A percentile compares a stretch with the other conserved stretches of the same genome.
Evolutionary conservation across 2,797 vertebrate genomes (phyloP).

Genomic region (Eutrigla gurnardus): DNA sequence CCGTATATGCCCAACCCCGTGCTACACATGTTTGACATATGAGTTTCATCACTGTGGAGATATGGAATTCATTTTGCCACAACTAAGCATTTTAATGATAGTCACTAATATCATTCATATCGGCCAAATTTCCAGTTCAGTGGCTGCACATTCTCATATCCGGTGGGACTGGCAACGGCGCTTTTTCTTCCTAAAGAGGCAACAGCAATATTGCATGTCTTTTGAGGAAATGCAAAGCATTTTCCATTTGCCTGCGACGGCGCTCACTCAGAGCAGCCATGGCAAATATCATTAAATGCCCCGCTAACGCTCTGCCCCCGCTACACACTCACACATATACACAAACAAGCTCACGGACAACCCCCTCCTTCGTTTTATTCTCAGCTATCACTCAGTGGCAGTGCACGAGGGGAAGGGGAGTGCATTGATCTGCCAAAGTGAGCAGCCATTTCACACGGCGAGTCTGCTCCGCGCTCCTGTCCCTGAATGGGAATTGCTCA

Average conservation of each 20-base stretch:
- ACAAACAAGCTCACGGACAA: conserved; percentile 35
- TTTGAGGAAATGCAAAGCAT: conserved; percentile 80
- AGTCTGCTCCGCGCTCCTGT: conserved; percentile 60
- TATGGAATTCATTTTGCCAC: conserved; percentile 67
- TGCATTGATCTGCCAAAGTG: conserved; percentile 81
- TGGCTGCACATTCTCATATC: conserved; percentile 80
- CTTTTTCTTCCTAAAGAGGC: conserved; percentile 67
- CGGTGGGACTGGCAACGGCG: conserved; percentile 55
- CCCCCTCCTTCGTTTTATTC: conserved; percentile 54
- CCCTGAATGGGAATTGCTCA: conserved; percentile 81
- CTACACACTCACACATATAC: background rate
- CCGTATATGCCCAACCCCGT: conserved; percentile 1
- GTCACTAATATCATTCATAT: conserved; percentile 78
- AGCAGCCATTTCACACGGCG: conserved; percentile 76
- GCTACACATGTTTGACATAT: conserved; percentile 36
- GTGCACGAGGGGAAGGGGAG: conserved; percentile 61
- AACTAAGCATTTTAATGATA: conserved; percentile 74
- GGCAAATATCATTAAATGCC: conserved; percentile 89
- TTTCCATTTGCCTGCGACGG: conserved; percentile 86
- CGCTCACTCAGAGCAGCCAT: conserved; percentile 81
- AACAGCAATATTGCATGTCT: conserved; percentile 77
- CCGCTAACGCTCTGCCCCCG: conserved; percentile 78
- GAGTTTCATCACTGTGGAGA: conserved; percentile 52
- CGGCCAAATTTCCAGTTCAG: conserved; percentile 74
- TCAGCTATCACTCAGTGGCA: conserved; percentile 86